These are phyloP conservation scores for Amphipyra berbera DNA, from an alignment of 2,888 invertebrate species.

Conservation along the genomic window DNA sequence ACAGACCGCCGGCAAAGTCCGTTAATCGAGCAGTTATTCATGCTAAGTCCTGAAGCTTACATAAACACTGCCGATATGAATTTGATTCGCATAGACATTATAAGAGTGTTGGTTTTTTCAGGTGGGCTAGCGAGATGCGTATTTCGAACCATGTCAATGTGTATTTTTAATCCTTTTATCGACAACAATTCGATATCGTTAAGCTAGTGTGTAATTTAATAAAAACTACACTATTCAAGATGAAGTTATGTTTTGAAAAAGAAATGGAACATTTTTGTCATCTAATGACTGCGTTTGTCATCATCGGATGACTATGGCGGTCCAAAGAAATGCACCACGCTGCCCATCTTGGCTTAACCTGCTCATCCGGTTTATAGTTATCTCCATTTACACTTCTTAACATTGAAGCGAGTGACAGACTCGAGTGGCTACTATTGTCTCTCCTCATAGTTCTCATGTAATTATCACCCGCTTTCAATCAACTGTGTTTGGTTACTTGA, in stretches of 20 bases:
- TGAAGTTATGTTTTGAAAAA: too few species aligned
- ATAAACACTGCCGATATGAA: conserved; percentile 11
- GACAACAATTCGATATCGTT: background rate
- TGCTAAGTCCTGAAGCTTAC: background rate
- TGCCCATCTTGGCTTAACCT: conserved; percentile 3
- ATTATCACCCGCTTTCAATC: background rate
- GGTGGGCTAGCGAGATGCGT: background rate
- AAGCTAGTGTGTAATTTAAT: too few species aligned
- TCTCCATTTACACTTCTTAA: background rate
- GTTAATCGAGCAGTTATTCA: conserved; percentile 6
- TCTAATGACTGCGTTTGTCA: background rate
- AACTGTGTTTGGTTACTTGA: background rate
- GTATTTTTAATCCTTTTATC: too few species aligned
- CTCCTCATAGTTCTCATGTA: conserved; percentile 1
- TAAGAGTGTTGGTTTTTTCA: conserved; percentile 5
- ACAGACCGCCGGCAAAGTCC: conserved; percentile 8
- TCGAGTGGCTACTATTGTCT: conserved; percentile 4
- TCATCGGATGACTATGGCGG: background rate
- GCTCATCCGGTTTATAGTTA: background rate
- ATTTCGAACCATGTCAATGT: too few species aligned
- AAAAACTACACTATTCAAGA: too few species aligned
- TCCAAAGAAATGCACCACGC: background rate
- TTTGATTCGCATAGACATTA: conserved; percentile 11
- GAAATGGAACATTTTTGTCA: background rate
- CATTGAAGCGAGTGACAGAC: conserved; percentile 1